Conservation (phyloP, 92 coral and sea anemone species). For the Epizoanthus ramosus region DNA sequence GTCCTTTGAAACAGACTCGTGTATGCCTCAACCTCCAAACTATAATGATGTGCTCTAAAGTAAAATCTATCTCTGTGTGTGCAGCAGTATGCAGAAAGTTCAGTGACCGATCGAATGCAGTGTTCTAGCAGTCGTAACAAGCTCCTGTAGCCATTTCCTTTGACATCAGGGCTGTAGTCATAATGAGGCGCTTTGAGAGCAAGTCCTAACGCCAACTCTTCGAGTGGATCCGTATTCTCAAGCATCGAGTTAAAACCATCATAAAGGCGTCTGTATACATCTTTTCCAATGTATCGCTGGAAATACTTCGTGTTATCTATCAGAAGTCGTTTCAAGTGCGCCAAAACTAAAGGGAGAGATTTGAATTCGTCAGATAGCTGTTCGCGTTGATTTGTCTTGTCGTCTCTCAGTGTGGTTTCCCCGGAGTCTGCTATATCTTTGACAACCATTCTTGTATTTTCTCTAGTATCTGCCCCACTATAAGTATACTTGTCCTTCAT, state of each 20-base stretch:
- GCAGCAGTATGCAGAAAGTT: conserved; percentile 77
- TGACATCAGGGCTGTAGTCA: conserved; percentile 82
- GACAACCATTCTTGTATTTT: conserved; percentile 1
- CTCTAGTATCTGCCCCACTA: neutral
- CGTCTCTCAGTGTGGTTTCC: neutral
- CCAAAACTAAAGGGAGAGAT: conserved; percentile 65
- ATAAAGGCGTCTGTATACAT: conserved; percentile 71
- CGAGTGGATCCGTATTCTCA: conserved; percentile 59
- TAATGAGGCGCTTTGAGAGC: conserved; percentile 73
- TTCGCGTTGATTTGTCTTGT: conserved; percentile 2
- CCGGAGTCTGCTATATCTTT: neutral
- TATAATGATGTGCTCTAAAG: conserved; percentile 93
- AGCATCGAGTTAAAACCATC: conserved; percentile 78
- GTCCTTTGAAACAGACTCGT: conserved; percentile 71
- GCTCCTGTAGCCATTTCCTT: conserved; percentile 94
- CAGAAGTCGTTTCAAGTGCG: conserved; percentile 74
- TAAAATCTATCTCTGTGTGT: conserved; percentile 81
- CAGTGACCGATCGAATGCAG: conserved; percentile 79
- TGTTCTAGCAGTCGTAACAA: conserved; percentile 75
- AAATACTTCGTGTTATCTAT: conserved; percentile 76
- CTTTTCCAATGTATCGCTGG: conserved; percentile 53
- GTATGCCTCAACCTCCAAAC: conserved; percentile 85
- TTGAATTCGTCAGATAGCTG: conserved; percentile 54
- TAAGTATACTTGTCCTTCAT: conserved; percentile 4
- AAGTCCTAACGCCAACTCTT: conserved; percentile 67